These are phyloP conservation scores for Python bivittatus DNA, from an alignment of 2,113 vertebrate species.

Conservation along the genomic window DNA sequence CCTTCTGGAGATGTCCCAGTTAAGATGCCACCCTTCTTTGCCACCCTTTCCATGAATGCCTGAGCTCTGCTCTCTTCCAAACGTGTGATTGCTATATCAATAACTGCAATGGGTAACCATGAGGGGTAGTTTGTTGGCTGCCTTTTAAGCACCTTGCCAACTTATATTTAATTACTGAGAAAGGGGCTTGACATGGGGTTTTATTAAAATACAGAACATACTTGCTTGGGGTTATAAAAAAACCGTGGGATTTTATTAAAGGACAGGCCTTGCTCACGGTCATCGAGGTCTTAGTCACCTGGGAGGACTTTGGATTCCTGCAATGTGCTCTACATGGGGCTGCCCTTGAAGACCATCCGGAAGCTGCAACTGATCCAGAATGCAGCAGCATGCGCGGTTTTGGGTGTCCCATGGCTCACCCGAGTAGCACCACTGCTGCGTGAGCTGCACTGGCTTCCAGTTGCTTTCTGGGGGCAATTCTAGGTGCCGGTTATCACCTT, in stretches of 20 bases:
- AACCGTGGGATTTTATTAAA: not conserved
- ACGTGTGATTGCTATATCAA: not conserved
- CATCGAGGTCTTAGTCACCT: not conserved
- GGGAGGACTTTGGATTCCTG: not conserved
- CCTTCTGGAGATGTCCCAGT: not conserved
- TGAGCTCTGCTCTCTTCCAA: not conserved
- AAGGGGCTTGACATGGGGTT: too few species aligned
- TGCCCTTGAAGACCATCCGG: not conserved
- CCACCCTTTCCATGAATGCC: not conserved
- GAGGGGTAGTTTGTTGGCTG: not conserved
- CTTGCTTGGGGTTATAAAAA: not conserved
- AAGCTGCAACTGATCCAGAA: not conserved
- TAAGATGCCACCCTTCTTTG: not conserved
- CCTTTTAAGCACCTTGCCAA: too few species aligned
- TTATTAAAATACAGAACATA: too few species aligned
- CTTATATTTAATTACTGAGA: too few species aligned
- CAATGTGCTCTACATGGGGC: not conserved
- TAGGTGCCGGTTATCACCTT: not conserved
- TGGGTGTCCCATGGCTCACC: not conserved
- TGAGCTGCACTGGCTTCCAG: not conserved
- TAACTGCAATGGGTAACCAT: not conserved
- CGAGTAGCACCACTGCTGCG: too few species aligned
- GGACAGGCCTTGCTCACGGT: not conserved
- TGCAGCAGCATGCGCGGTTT: not conserved
- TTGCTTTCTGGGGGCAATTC: not conserved